Base-by-base conservation (phyloP, 1,140 invertebrate genomes). In the Callitettix versicolor region DNA sequence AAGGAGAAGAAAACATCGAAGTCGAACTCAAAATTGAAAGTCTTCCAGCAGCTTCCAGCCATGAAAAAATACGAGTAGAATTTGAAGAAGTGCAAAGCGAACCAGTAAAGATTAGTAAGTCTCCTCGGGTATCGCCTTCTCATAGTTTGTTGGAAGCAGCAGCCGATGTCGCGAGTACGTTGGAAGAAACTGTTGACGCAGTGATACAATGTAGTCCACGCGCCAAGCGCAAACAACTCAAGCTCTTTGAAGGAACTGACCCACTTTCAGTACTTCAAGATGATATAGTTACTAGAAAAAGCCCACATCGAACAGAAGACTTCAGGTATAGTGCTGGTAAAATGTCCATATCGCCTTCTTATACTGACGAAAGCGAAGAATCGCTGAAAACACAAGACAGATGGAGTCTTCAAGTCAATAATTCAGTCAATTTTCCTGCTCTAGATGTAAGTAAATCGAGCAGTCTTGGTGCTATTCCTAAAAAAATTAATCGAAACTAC, bases 151-250 rank as follows among this genome's bases (percentile, higher is more conserved):
- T 83, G n/a, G 79, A 83, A 65, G 79, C 81, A 1, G 79, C 76
- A 0, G 78, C 78, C 0, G 77, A 77, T 63, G 79, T 84, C 1
- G 80, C 79, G 1, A 79, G 75, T 48, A 76, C 76, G n/a, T 61
- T 84, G 12, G 82, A 85, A 60, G 77, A 80, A 60, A 77, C 82
- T 6, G 82, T 82, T 9, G 81, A 79, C 60, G 76, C 76, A 14
- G 76, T 77, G 1, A 78, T 80, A 51, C 75, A 77, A 61, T 75
- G 73, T 4, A 79, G 77, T 63, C 76, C 77, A 26, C 66, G 72
- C 60, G 68, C 73, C 1, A 74, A 72, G 60, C 61, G 75, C 53
- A 75, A 73, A 61, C 65, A 75, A 46, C 62, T 74, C 3, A 70
- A 73, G 46, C 68, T 62, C 17, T 55, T 71, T 36, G 73, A 76